Evolutionary conservation across 2,797 vertebrate species (phyloP), one percentile per base, ranked within the genome.

Genomic region (Gymnodraco acuticeps): DNA sequence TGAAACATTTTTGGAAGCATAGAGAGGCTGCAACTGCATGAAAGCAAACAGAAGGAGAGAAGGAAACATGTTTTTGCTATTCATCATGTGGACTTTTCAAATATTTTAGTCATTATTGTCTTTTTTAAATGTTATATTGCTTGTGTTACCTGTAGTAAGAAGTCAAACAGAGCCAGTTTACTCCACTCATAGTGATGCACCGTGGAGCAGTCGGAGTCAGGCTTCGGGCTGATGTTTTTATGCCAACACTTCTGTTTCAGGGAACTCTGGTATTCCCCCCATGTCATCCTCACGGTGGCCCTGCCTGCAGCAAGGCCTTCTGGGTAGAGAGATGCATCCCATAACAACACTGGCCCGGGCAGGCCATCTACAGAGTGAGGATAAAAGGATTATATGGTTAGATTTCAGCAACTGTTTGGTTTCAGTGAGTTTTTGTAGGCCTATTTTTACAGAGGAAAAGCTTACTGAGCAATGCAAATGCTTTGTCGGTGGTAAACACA

Each of bases 121-220:
- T 10, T 31, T 20, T 45, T 53, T 13, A 0, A 56, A 77, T 47
- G 20, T 23, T 58, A 50, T 38, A 17, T 6, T 23, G 43, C 10
- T 17, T 77, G 31, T 13, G 6, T 78, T 89, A 99, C 98, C 97
- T 99, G 98, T 54, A 99, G 86, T 65, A 99, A 83, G 88, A 99
- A 99, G 90, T 99, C 98, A 81, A 99, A 98, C 71, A 99, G 94
- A 41, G 96, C 97, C 82, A 99, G 90, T 88, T 96, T 97, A 88
- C 96, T 97, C 98, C 98, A 99, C 71, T 99, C 98, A 0, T 95
- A 87, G 82, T 98, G 96, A 88, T 98, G 97, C 42, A 99, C 81
- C 46, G 93, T 93, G 9, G 95, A 95, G 88, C 98, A 99, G 60
- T 91, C 93, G 78, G 95, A 96, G 7, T 97, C 95, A 1, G 94